These are phyloP conservation scores for Scolopax rusticola DNA, from an alignment of 2,797 vertebrate genomes.

Conservation along the genomic window DNA sequence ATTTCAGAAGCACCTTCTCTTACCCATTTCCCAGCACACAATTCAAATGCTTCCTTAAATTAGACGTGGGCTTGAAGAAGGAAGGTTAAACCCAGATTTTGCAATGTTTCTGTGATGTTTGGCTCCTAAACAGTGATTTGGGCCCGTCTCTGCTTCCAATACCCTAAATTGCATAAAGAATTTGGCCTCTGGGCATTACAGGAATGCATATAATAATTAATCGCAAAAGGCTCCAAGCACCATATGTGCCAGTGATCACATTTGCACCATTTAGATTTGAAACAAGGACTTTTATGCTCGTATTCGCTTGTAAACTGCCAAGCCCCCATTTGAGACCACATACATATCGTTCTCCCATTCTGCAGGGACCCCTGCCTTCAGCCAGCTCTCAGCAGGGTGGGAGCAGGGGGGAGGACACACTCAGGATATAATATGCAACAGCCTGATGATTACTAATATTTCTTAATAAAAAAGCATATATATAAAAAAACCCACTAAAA, in stretches of 20 bases:
- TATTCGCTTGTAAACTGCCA: neutral
- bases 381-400: neutral
- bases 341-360: neutral
- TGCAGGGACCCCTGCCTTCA: neutral
- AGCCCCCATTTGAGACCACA: neutral
- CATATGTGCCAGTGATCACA: neutral
- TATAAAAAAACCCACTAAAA: neutral
- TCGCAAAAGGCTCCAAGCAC: constrained; percentile 37
- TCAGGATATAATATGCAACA: constrained; percentile 6
- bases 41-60: neutral
- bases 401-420: neutral
- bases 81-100: constrained; percentile 1
- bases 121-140: constrained; percentile 9
- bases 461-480: constrained; percentile 22
- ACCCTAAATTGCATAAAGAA: neutral
- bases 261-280: constrained; percentile 34
- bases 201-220: constrained; percentile 43
- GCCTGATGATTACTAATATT: constrained; percentile 40
- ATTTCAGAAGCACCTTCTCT: neutral
- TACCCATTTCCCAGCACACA: neutral
- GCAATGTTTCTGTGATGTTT: neutral
- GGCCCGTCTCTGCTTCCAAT: neutral
- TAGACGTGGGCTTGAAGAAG: neutral
- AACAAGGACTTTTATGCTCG: neutral
- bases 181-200: constrained; percentile 30